Evolutionary conservation across 1,140 invertebrate species (phyloP).

Genomic region (Tetragonula clypearis): DNA sequence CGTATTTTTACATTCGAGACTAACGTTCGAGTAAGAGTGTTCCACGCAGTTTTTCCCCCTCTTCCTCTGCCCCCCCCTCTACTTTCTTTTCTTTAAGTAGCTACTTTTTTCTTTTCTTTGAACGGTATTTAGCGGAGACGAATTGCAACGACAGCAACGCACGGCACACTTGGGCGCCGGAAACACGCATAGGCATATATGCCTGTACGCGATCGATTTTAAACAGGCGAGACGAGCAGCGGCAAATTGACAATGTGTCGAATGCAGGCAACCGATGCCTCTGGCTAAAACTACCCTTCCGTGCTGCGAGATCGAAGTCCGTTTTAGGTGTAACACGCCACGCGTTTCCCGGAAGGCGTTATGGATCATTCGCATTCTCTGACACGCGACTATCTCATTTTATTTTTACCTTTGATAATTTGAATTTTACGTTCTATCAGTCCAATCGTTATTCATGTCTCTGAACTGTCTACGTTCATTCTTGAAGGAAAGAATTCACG

Average conservation of each 20-base stretch:
- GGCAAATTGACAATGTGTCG: constrained; percentile 80
- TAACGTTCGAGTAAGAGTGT: not conserved
- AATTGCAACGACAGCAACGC: constrained; percentile 29
- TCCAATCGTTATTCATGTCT: not conserved
- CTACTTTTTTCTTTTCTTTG: not conserved
- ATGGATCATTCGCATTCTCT: not conserved
- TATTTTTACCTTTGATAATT: too few relatives aligned
- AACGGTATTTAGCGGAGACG: not conserved
- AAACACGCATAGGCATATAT: constrained; percentile 64
- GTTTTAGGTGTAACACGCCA: constrained; percentile 8
- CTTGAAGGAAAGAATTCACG: not conserved
- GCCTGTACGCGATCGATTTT: constrained; percentile 77
- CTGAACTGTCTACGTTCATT: not conserved
- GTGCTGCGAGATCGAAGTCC: constrained; percentile 50
- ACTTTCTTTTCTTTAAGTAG: not conserved
- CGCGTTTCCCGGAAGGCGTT: not conserved
- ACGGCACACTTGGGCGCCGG: constrained; percentile 46
- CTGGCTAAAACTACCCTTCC: constrained; percentile 74
- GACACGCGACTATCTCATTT: not conserved
- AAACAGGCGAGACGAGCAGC: constrained; percentile 73
- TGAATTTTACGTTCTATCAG: not conserved
- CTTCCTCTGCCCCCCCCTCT: not conserved
- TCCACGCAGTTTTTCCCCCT: not conserved
- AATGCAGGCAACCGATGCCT: constrained; percentile 77
- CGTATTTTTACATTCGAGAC: not conserved